phyloP scores from a whole-genome alignment of 2,797 vertebrate genomes.

The Premnoplex brunnescens region DNA sequence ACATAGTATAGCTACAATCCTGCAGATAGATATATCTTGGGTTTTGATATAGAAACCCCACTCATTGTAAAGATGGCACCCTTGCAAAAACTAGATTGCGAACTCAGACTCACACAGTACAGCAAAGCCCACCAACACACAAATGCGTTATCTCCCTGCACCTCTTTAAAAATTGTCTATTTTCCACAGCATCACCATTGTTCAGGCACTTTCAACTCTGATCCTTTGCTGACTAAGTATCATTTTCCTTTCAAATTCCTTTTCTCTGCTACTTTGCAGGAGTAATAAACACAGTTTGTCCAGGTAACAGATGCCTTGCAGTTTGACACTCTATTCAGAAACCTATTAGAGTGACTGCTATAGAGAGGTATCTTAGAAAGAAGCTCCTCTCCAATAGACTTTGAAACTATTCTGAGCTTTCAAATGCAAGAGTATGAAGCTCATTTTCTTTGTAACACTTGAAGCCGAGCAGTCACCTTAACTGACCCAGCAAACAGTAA shows the following conservation, averaged over 20 bases:
- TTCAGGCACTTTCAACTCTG: neutral
- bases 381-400: neutral
- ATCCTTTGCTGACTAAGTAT: neutral
- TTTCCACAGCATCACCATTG: neutral
- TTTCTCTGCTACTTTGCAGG: neutral
- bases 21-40: neutral
- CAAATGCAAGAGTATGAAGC: neutral
- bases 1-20: neutral
- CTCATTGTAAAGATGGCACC: neutral
- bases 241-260: neutral
- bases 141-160: neutral
- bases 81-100: neutral
- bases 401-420: neutral
- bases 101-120: neutral
- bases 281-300: slow-evolving; percentile 30
- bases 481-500: neutral
- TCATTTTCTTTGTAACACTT: slow-evolving; percentile 2
- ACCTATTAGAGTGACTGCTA: neutral
- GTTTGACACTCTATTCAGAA: slow-evolving; percentile 6
- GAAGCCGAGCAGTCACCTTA: neutral
- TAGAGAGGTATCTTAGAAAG: neutral
- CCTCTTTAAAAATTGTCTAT: neutral
- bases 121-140: neutral
- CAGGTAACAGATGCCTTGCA: slow-evolving; percentile 7
- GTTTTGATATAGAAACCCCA: neutral